Conservation (phyloP, 2,888 invertebrate genomes). For the Taenaris catops region DNA sequence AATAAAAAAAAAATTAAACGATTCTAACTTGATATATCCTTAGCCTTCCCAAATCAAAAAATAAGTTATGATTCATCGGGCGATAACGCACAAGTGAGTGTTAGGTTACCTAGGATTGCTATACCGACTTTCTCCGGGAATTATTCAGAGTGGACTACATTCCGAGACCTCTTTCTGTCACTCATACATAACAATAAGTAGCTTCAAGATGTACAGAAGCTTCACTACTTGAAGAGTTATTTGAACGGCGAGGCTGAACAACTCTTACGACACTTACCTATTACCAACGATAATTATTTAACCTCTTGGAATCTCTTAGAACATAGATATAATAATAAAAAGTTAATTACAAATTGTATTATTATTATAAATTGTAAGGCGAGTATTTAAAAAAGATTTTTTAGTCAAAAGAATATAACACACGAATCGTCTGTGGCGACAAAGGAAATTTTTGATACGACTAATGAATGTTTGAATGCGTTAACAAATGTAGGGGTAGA, state of each 20-base stretch:
- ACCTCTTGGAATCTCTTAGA: conserved; percentile 23
- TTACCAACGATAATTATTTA: conserved; percentile 22
- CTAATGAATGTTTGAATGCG: conserved; percentile 22
- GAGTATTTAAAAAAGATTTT: conserved; percentile 16
- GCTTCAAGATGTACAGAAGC: not conserved
- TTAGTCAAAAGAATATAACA: conserved; percentile 25
- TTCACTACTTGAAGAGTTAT: conserved; percentile 16
- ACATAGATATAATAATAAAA: conserved; percentile 25
- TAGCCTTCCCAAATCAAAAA: too few species aligned
- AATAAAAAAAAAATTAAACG: too few species aligned
- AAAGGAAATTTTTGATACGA: conserved; percentile 24
- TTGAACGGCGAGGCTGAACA: conserved; percentile 28
- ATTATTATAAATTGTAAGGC: too few species aligned
- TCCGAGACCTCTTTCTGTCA: too few species aligned
- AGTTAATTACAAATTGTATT: conserved; percentile 20
- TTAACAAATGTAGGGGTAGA: conserved; percentile 17
- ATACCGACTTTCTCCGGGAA: too few species aligned
- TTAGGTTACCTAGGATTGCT: too few species aligned
- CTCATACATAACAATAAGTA: too few species aligned
- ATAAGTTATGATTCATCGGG: too few species aligned
- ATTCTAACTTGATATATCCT: too few species aligned
- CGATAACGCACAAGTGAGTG: too few species aligned
- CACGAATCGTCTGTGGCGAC: conserved; percentile 2
- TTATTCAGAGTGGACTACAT: too few species aligned
- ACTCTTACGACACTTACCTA: conserved; percentile 18